Evolutionary conservation across 2,888 invertebrate genomes (phyloP), one percentile per base, ranked within the genome.

Genomic region (Zaprionus bogoriensis): DNA sequence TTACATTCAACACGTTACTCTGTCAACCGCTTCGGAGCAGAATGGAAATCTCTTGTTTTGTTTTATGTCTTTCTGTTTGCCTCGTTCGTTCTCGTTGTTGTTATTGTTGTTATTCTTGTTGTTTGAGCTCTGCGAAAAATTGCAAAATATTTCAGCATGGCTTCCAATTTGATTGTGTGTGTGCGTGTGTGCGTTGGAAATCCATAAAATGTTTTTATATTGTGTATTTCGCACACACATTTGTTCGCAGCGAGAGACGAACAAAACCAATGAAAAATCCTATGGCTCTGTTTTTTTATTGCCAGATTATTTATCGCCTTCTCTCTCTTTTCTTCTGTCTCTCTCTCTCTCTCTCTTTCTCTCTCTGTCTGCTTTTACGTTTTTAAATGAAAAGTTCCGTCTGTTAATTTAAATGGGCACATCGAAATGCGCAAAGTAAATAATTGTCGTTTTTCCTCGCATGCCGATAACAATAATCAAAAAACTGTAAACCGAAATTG

Each of bases 41-140:
- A 10, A 41, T 19, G 32, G 52, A 65, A 76, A 70, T 71, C 76
- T 71, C 76, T 53, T 65, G 69, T 81, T 78, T 81, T 82, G 54
- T 81, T 73, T 77, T 75, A 72, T 68, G 68, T 57, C 57, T 30
- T 64, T 62, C 39, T 60, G 50, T 41, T n/a, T n/a, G n/a, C n/a
- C n/a, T n/a, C n/a, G n/a, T n/a, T n/a, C n/a, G n/a, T 44, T 42
- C 44, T 52, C 10, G 28, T 22, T 36, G 1, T 14, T 36, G 14
- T 36, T n/a, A n/a, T 42, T 42, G 20, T 59, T 27, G 44, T 60
- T 58, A 42, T 50, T 30, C 42, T 42, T 55, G 19, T 57, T 50
- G 46, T 54, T 48, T 23, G 6, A 9, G 28, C 48, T 32, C 22
- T 20, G 7, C 27, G 28, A 55, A 70, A 54, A 59, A 52, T 64